Evolutionary conservation across 1,140 invertebrate species (phyloP).

Genomic region (Bombus pascuorum): DNA sequence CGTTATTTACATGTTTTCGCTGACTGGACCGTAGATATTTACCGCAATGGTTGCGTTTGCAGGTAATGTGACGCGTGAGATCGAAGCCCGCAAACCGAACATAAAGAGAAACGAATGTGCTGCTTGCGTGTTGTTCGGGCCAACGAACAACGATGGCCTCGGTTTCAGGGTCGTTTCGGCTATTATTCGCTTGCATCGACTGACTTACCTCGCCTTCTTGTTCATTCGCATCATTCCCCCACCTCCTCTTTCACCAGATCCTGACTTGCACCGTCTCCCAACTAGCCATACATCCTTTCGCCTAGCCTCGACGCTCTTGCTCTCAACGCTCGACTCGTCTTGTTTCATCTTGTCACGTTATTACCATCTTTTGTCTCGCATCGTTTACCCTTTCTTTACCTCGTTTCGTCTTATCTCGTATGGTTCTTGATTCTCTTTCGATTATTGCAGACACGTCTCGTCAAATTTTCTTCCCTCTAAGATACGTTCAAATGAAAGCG

Average conservation of each 20-base stretch:
- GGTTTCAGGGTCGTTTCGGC: constrained; percentile 72
- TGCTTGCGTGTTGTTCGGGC: constrained; percentile 32
- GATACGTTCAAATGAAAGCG: too few species aligned
- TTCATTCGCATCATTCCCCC: constrained; percentile 35
- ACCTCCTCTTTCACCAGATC: constrained; percentile 17
- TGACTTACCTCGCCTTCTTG: constrained; percentile 54
- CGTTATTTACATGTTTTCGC: background rate
- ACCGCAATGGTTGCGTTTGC: background rate
- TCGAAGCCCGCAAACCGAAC: constrained; percentile 27
- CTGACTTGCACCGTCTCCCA: constrained; percentile 13
- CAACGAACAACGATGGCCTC: constrained; percentile 66
- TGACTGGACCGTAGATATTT: background rate
- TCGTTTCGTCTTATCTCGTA: background rate
- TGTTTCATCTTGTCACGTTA: background rate
- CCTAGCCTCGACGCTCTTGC: background rate
- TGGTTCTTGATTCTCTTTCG: background rate
- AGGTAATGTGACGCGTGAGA: constrained; percentile 2
- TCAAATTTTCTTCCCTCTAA: background rate
- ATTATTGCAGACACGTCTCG: background rate
- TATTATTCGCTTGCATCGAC: constrained; percentile 68
- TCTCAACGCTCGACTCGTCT: background rate
- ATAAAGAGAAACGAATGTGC: constrained; percentile 35
- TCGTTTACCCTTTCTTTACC: background rate
- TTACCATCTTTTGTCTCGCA: background rate
- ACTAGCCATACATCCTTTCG: constrained; percentile 35